Conservation (phyloP, 2,888 invertebrate genomes). For the Acanthosepion esculentum region DNA sequence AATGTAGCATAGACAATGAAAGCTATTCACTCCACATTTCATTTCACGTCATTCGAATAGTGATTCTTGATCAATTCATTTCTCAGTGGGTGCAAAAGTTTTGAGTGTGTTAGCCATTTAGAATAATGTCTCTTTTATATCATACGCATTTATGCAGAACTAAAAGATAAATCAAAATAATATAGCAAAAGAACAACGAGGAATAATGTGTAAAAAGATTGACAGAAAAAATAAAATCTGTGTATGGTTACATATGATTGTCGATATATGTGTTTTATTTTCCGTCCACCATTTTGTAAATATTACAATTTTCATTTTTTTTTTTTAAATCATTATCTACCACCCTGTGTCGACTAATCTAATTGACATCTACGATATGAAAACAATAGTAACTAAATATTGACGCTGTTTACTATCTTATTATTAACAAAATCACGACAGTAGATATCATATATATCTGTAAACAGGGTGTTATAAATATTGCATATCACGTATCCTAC, state of each 20-base stretch:
- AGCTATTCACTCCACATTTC: not conserved
- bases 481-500: no score
- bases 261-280: not conserved
- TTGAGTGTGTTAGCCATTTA: not conserved
- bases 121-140: not conserved
- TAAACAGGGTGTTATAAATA: no score
- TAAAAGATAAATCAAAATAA: not conserved
- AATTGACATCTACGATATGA: no score
- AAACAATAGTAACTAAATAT: no score
- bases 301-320: no score
- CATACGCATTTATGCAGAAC: not conserved
- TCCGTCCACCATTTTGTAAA: no score
- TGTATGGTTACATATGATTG: not conserved
- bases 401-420: no score
- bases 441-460: no score
- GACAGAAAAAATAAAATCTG: not conserved
- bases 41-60: not conserved
- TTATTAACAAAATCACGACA: no score
- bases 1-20: not conserved
- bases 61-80: conserved; percentile 11
- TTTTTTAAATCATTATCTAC: no score
- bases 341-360: no score
- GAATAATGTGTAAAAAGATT: not conserved
- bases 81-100: not conserved
- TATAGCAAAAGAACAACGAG: not conserved